Evolutionary conservation across 2,113 vertebrate species (phyloP), one percentile per base, ranked within the genome.

Genomic region (Neogale vison): DNA sequence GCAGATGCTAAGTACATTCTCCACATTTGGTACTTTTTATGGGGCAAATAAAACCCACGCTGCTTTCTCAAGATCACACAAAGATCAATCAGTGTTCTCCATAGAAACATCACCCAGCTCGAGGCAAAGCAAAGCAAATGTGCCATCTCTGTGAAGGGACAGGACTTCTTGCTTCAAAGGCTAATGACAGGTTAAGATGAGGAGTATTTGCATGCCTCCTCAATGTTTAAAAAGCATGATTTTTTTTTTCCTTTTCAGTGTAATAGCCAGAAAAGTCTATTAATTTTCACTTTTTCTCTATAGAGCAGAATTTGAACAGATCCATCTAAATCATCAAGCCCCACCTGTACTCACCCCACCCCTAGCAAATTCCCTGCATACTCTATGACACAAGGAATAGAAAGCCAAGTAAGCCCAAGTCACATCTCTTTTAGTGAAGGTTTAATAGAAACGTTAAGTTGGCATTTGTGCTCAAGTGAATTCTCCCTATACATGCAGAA

Each of bases 1-100:
- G 4, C 93, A 96, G 82, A 93, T 95, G 96, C 96, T 97, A 97
- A 97, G 92, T 97, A 97, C 81, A 94, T 97, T 96, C 98, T 97
- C 97, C 93, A 96, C 97, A 93, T 96, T 97, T 96, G 90, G 92
- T 97, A 95, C 59, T 84, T 97, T 97, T 96, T 90, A 98, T 97
- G 93, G 83, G 89, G 83, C 92, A 97, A 92, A 97, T 95, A 96
- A 97, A 97, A 93, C 81, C 67, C 93, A 97, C 20, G 7, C 96
- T 96, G 89, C 87, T 88, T 93, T 98, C 92, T 96, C 83, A 87
- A 93, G 96, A 96, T 96, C 83, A 93, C 88, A 94, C 69, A 88
- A 94, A 96, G 95, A 97, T 97, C 97, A 97, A 97, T 97, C 95
- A 77, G 17, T 88, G 76, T 95, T 96, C 96, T 96, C 96, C 90